phyloP scores from a whole-genome alignment of 1,140 invertebrate genomes.

The Schlechtendalia chinensis region DNA sequence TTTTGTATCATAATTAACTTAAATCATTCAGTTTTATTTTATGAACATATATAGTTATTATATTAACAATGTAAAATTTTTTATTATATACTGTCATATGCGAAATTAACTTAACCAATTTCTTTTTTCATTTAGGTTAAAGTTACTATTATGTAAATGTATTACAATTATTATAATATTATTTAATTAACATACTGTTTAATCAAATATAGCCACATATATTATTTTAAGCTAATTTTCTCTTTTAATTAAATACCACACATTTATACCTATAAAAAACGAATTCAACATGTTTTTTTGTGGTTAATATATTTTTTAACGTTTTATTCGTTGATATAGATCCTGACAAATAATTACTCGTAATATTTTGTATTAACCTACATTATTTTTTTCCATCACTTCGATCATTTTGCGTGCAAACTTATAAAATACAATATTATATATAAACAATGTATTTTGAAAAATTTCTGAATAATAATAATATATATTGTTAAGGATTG shows the following conservation, averaged over 20 bases:
- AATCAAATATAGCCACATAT: constrained; percentile 7
- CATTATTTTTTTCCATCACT: constrained; percentile 42
- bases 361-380: constrained; percentile 22
- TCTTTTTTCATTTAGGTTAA: constrained; percentile 22
- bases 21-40: constrained; percentile 34
- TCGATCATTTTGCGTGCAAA: constrained; percentile 34
- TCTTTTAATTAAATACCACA: neutral
- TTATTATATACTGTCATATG: constrained; percentile 1
- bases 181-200: constrained; percentile 6
- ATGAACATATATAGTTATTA: neutral
- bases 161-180: constrained; percentile 35
- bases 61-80: neutral
- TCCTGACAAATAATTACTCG: too few species aligned
- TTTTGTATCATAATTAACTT: neutral
- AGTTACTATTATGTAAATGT: neutral
- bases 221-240: neutral
- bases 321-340: too few species aligned
- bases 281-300: neutral
- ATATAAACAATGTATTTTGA: constrained; percentile 39
- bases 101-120: neutral
- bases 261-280: neutral
- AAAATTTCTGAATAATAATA: constrained; percentile 48
- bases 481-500: constrained; percentile 49
- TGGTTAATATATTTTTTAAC: too few species aligned
- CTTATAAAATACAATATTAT: neutral